Evolutionary conservation across 1,140 invertebrate species (phyloP), one percentile per base, ranked within the genome.

Genomic region (Cecropterus lyciades): DNA sequence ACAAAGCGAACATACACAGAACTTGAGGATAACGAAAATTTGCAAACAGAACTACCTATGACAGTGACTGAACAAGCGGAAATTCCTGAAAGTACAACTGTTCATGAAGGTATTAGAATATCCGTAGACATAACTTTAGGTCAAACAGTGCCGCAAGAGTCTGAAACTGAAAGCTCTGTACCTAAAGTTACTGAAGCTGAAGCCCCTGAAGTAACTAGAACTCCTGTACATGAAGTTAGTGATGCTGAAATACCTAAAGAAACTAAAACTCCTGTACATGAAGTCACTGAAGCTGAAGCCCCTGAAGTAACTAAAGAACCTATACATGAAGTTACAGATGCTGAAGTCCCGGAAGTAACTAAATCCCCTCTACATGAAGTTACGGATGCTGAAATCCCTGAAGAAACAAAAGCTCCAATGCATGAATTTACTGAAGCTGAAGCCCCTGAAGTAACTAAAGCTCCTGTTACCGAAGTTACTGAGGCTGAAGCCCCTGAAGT

Each of bases 1-100:
- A 33, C 13, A 20, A 42, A 52, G 30, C 48, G 16, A 11, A 16
- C 11, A 52, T 11, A 57, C 24, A 63, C 48, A 30, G 33, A 37
- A 40, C 14, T 17, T 24, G 33, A 24, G 7, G 16, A 20, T 0
- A n/a, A 1, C 14, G 15, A 64, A 64, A 40, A 53, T 13, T 9
- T 57, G 10, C 37, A 57, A 65, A 65, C 67, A 15, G 55, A 65
- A 43, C 27, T 14, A 51, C 56, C 62, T 27, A 17, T 24, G 30
- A 13, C 33, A 24, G 37, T 48, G 13, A 55, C 53, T 15, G 60
- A 68, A 51, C 48, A 63, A 37, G 51, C 59, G 10, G 42, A 62
- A 42, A 37, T 52, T 13, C 14, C 59, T 11, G 59, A 62, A n/a
- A 33, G 57, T 49, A 52, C 15, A 49, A 60, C 48, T 10, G 9